A percentile compares a stretch with the other conserved stretches of the same genome.
Conservation (phyloP, 2,888 invertebrate species). For the Gymnoscelis rufifasciata region DNA sequence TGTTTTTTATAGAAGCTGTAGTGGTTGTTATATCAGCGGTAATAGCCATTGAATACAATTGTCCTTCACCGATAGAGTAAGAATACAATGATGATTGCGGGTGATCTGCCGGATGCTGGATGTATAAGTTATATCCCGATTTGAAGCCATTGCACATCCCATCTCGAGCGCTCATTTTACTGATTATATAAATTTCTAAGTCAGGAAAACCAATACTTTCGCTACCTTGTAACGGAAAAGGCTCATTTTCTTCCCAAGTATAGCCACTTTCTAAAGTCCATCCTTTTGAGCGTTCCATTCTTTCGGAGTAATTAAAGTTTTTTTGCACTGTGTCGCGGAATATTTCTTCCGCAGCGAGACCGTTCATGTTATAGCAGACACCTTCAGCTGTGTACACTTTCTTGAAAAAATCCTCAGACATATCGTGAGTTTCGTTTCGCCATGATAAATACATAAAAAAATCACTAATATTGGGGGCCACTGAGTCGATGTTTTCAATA, state of each 20-base stretch:
- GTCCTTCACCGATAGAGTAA: conserved; percentile 31
- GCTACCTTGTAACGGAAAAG: conserved; percentile 41
- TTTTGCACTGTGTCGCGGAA: conserved; percentile 20
- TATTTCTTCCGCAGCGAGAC: background rate
- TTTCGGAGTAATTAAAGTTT: conserved; percentile 33
- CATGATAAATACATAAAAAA: background rate
- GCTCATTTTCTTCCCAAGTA: conserved; percentile 1
- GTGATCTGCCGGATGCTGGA: conserved; percentile 48
- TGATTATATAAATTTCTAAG: conserved; percentile 30
- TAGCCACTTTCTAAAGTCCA: conserved; percentile 41
- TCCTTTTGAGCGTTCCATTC: conserved; percentile 13
- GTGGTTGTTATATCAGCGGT: conserved; percentile 18
- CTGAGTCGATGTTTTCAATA: background rate
- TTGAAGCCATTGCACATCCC: conserved; percentile 6
- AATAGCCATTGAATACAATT: conserved; percentile 43
- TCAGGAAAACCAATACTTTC: conserved; percentile 39
- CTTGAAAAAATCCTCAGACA: background rate
- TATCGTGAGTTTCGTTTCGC: background rate
- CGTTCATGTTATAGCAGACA: conserved; percentile 1
- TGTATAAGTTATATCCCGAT: conserved; percentile 39
- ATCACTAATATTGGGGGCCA: background rate
- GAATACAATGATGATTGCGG: conserved; percentile 34
- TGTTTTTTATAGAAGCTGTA: conserved; percentile 32
- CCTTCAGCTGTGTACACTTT: conserved; percentile 5
- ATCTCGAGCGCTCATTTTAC: conserved; percentile 25